A percentile compares a stretch with the other conserved stretches of the same genome.
Evolutionary conservation across 2,888 invertebrate species (phyloP).

Genomic region (Leptopilina myrica): DNA sequence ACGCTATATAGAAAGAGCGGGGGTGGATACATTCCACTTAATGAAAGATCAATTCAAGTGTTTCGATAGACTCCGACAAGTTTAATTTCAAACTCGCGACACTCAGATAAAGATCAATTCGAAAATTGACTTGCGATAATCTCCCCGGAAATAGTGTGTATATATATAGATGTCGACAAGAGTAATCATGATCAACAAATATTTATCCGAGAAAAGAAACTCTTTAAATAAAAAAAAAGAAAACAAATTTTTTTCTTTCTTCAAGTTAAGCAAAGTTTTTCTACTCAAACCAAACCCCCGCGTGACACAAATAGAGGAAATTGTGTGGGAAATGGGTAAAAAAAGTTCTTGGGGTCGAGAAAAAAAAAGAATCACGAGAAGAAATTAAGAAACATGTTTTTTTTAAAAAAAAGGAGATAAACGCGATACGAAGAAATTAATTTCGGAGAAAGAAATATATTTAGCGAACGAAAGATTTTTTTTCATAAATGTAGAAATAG

Average conservation of each 20-base stretch:
- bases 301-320: no score
- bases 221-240: not conserved
- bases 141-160: not conserved
- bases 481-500: no score
- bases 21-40: constrained; percentile 21
- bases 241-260: not conserved
- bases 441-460: no score
- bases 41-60: constrained; percentile 37
- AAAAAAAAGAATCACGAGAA: no score
- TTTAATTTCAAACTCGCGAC: constrained; percentile 17
- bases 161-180: not conserved
- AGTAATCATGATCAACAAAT: constrained; percentile 15
- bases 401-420: no score
- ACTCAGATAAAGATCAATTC: constrained; percentile 18
- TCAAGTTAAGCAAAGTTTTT: not conserved
- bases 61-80: constrained; percentile 31
- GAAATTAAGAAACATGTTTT: no score
- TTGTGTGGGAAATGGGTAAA: no score
- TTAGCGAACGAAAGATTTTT: no score
- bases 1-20: not conserved
- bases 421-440: no score
- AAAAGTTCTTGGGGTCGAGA: no score
- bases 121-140: not conserved
- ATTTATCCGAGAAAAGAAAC: constrained; percentile 16
- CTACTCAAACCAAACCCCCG: no score